Base-by-base conservation (phyloP, 2,888 invertebrate genomes). In the Apotomis turbidana region DNA sequence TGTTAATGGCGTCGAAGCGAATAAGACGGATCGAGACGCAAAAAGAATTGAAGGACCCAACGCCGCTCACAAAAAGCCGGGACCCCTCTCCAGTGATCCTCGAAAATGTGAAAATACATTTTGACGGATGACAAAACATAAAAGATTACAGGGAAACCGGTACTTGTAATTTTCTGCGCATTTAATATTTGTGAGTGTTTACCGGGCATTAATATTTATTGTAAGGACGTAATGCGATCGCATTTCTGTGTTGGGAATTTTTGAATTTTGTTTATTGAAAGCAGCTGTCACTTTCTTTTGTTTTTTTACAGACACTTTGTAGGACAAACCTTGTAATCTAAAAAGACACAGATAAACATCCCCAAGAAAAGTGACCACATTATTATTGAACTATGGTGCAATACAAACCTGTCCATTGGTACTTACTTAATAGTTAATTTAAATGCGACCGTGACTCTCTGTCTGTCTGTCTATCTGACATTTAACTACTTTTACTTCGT, bases 51-150 rank as follows among this genome's bases (percentile, higher is more conserved):
- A 77, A 81, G 79, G 78, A 80, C 76, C 78, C 78, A 79, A 89
- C 90, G 85, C 90, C 79, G 81, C 79, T 84, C 81, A 90, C 91
- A 90, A 90, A 90, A 88, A 85, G 83, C 82, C 80, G 81, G 79
- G 80, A 58, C 76, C 72, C 74, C 84, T 84, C 85, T 87, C 82
- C 81, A 83, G 79, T 83, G 87, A 83, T 85, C 83, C 86, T 82
- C 80, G 82, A 81, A 83, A 86, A 85, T 83, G 80, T 77, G 82
- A 88, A 90, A 91, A 90, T 89, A 90, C 89, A 90, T 93, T 88
- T 90, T 90, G 89, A 88, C 87, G 91, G 90, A 90, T 91, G 92
- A 89, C 89, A 85, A 83, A 86, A 90, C 88, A 87, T 85, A 88
- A 91, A 90, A 89, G 90, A 85, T 83, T 81, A 82, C 78, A 79